Conservation (phyloP, 2,888 invertebrate genomes). For the Apoderus coryli region DNA sequence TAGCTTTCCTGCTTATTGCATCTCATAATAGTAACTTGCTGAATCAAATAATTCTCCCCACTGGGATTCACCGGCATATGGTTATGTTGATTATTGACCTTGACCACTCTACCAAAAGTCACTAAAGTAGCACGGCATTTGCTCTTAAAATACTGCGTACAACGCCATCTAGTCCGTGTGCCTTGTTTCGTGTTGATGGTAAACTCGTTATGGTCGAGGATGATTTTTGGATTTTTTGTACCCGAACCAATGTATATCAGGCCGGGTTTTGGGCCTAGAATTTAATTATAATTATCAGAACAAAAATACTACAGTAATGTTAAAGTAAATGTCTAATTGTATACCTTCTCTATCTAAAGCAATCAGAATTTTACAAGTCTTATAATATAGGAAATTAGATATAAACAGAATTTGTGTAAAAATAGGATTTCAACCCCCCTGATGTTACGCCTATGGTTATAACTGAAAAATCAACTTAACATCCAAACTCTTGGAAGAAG, state of each 20-base stretch:
- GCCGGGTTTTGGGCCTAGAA: no score
- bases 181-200: conserved; percentile 18
- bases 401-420: no score
- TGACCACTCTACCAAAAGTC: conserved; percentile 18
- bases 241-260: conserved; percentile 17
- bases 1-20: background rate
- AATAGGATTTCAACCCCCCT: no score
- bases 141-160: conserved; percentile 18
- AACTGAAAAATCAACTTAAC: no score
- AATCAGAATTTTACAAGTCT: no score
- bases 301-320: no score
- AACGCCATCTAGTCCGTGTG: conserved; percentile 21
- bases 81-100: conserved; percentile 19
- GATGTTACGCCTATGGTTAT: no score
- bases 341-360: no score
- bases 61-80: conserved; percentile 16
- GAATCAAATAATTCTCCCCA: conserved; percentile 12
- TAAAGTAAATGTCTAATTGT: no score
- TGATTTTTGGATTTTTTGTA: conserved; percentile 20
- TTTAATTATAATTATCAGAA: no score
- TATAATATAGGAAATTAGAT: no score
- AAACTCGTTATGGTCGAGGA: conserved; percentile 20
- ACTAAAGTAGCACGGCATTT: conserved; percentile 20
- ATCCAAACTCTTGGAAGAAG: no score
- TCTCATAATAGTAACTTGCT: conserved; percentile 13